A percentile compares a stretch with the other conserved stretches of the same genome.
Conservation (phyloP, 30 jellyfish, hydroid and myxozoan genomes). For the Hydra vulgaris region DNA sequence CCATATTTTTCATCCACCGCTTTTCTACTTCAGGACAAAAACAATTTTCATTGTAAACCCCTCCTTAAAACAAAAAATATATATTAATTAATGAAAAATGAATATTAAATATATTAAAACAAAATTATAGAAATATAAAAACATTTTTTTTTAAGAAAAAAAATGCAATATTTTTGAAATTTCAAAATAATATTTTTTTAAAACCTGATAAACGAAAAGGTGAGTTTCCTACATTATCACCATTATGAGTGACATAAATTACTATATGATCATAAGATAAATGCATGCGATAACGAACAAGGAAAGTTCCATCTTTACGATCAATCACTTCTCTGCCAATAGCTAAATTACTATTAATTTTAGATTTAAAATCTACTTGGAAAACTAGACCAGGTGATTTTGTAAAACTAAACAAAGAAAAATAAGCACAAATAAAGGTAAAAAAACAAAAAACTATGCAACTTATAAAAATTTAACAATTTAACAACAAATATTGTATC, state of each 20-base stretch:
- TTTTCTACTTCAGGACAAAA: constrained; percentile 53
- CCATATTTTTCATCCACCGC: constrained; percentile 43
- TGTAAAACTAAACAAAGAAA: constrained; percentile 43
- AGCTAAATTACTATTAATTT: not conserved
- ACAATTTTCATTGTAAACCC: constrained; percentile 49
- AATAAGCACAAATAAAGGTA: not conserved
- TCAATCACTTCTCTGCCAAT: constrained; percentile 71
- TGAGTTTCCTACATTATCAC: constrained; percentile 63
- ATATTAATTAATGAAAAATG: not conserved
- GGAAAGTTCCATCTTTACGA: constrained; percentile 75
- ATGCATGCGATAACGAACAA: constrained; percentile 62
- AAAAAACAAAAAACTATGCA: not conserved
- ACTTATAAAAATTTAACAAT: too few relatives aligned
- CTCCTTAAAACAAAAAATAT: constrained; percentile 17
- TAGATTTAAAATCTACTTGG: constrained; percentile 13
- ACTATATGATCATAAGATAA: constrained; percentile 31
- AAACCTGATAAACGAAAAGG: too few relatives aligned
- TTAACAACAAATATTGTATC: too few relatives aligned
- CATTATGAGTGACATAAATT: constrained; percentile 40
- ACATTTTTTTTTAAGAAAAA: not conserved
- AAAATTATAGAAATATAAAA: too few relatives aligned
- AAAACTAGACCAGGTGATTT: constrained; percentile 56
- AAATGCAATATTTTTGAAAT: too few relatives aligned
- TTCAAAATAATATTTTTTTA: too few relatives aligned
- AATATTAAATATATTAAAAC: not conserved